Base-by-base conservation (phyloP, 2,113 vertebrate species). In the Antennarius striatus region DNA sequence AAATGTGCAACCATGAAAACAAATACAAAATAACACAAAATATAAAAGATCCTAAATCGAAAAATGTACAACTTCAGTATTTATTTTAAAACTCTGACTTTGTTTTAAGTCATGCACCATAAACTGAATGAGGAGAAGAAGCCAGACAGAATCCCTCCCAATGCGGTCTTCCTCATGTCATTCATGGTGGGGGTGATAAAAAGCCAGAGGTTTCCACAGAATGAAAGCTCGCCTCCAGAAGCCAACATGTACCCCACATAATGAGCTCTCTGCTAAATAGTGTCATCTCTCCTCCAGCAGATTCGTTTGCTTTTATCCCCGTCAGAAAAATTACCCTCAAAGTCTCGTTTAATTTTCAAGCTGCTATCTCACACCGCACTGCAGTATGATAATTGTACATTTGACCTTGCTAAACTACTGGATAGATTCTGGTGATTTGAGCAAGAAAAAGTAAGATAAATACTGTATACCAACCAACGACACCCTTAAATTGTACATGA, bases 391-490 rank as follows among this genome's bases (percentile, higher is more conserved):
- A 22, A 22, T 22, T 22, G 2, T 22, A 36, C 32, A 36, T 36
- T 28, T 59, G 53, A 66, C 50, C 36, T 36, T 39, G 7, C 6
- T 4, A 3, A 56, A 46, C 0, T 10, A 17, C 16, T 15, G 5
- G 1, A 40, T 42, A 22, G 39, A 58, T 42, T 59, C 32, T 7
- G 32, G 32, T 36, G 32, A 36, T 4, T 15, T 30, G 3, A 11
- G 9, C 3, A 6, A 68, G 40, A 32, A 13, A 4, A 64, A 60
- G 58, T 11, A 4, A 63, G 66, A 16, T 8, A 0, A 2, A 30
- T 2, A n/a, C n/a, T n/a, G n/a, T n/a, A 1, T 0, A 46, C 0
- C 0, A 45, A 8, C 6, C 49, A 4, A 28, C 0, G 47, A 2
- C 5, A 9, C 15, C n/a, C 39, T 15, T 3, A 3, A 6, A 42